phyloP scores from a whole-genome alignment of 37 sponge, comb jelly and placozoan species.

The Aphrocallistes beatrix region DNA sequence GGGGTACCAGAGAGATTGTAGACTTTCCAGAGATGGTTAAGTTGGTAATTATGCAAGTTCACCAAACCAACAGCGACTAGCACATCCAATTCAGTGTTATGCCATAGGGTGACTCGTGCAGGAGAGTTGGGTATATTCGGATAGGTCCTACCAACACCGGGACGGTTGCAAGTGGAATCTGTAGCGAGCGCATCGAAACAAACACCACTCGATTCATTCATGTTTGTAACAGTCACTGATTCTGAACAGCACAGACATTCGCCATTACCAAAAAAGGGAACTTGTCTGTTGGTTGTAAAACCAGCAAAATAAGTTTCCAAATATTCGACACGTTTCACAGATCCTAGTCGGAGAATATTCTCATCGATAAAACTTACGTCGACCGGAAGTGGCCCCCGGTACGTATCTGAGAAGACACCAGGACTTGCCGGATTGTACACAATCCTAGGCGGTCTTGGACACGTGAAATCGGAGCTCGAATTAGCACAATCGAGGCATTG shows the following conservation, averaged over 20 bases:
- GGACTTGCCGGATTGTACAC: neutral
- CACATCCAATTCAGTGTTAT: neutral
- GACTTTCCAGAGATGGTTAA: neutral
- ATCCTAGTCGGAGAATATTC: conserved; percentile 24
- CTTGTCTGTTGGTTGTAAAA: neutral
- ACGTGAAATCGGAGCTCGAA: neutral
- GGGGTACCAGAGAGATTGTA: neutral
- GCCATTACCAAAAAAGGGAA: neutral
- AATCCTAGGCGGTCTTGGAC: conserved; percentile 41
- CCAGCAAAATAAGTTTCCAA: neutral
- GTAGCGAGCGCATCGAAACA: neutral
- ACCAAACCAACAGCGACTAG: neutral
- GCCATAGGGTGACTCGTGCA: neutral
- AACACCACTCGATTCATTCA: neutral
- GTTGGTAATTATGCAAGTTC: neutral
- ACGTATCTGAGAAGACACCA: neutral
- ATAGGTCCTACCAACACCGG: neutral
- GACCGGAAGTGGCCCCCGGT: conserved; percentile 27
- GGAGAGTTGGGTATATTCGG: neutral
- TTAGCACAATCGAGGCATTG: conserved; percentile 29
- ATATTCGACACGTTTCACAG: neutral
- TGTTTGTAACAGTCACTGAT: neutral
- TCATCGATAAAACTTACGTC: conserved; percentile 37
- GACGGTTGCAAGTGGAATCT: neutral
- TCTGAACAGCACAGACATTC: neutral